Evolutionary conservation across 2,797 vertebrate species (phyloP).

Genomic region (Rhinatrema bivittatum): DNA sequence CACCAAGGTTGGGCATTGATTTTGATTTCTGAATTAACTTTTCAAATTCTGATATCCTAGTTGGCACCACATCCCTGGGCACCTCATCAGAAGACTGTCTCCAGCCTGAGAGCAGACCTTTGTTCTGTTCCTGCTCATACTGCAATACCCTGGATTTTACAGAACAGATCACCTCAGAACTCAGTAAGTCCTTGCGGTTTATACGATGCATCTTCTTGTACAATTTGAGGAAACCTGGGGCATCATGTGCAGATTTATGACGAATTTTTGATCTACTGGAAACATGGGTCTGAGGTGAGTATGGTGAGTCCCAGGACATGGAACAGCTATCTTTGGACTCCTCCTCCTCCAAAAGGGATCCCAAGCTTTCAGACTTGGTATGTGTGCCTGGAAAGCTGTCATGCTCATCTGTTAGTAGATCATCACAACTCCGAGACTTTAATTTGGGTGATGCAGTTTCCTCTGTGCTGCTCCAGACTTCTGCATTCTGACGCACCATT

Average conservation of each 20-base stretch:
- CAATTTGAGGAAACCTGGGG: constrained; percentile 89
- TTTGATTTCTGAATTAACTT: constrained; percentile 93
- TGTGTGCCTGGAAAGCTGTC: constrained; percentile 48
- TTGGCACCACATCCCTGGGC: constrained; percentile 85
- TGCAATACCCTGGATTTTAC: constrained; percentile 90
- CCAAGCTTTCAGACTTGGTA: constrained; percentile 83
- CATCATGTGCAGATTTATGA: constrained; percentile 70
- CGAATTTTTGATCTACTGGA: constrained; percentile 36
- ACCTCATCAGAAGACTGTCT: constrained; percentile 76
- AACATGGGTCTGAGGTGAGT: constrained; percentile 22
- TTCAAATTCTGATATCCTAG: constrained; percentile 88
- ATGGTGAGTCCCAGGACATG: constrained; percentile 39
- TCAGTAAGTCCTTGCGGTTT: constrained; percentile 84
- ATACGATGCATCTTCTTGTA: constrained; percentile 98
- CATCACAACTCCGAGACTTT: constrained; percentile 90
- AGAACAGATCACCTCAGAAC: constrained; percentile 87
- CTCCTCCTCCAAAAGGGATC: constrained; percentile 77
- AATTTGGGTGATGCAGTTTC: constrained; percentile 72
- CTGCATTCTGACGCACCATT: constrained; percentile 67
- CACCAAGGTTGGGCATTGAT: constrained; percentile 93
- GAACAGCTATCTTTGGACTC: constrained; percentile 45
- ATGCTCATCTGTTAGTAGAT: constrained; percentile 73
- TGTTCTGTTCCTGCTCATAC: constrained; percentile 78
- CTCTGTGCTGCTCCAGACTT: constrained; percentile 84
- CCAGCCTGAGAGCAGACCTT: constrained; percentile 68